These are phyloP conservation scores for Lepeophtheirus nordmannii DNA, from an alignment of 2,888 invertebrate genomes.

Conservation along the genomic window DNA sequence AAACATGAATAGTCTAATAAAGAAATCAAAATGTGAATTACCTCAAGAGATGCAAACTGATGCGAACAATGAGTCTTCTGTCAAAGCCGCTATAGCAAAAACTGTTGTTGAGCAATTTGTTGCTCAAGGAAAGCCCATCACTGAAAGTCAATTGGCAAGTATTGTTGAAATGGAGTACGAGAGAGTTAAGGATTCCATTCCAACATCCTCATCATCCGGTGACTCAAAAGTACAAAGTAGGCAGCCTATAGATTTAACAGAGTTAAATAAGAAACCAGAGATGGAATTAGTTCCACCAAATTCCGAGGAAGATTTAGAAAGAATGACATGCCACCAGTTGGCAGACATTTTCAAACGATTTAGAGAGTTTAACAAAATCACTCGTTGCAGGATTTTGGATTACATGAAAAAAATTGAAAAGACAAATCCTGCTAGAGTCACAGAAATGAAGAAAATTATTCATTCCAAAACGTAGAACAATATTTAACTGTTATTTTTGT, in stretches of 20 bases:
- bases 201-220: neutral
- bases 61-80: neutral
- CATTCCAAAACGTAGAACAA: neutral
- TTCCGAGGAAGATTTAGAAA: neutral
- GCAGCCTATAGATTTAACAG: neutral
- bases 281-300: neutral
- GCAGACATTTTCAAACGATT: neutral
- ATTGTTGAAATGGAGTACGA: slow-evolving; percentile 4
- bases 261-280: neutral
- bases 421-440: slow-evolving; percentile 3
- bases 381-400: neutral
- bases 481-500: no score
- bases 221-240: neutral
- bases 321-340: slow-evolving; percentile 1
- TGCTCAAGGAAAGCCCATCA: neutral
- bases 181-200: neutral
- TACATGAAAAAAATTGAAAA: slow-evolving; percentile 17
- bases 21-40: neutral
- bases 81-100: neutral
- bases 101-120: neutral
- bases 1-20: neutral
- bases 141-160: neutral
- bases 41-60: neutral
- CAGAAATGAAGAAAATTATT: slow-evolving; percentile 5
- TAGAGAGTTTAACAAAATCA: slow-evolving; percentile 2